Conservation (phyloP, 2,888 invertebrate genomes). For the Agrochola circellaris region DNA sequence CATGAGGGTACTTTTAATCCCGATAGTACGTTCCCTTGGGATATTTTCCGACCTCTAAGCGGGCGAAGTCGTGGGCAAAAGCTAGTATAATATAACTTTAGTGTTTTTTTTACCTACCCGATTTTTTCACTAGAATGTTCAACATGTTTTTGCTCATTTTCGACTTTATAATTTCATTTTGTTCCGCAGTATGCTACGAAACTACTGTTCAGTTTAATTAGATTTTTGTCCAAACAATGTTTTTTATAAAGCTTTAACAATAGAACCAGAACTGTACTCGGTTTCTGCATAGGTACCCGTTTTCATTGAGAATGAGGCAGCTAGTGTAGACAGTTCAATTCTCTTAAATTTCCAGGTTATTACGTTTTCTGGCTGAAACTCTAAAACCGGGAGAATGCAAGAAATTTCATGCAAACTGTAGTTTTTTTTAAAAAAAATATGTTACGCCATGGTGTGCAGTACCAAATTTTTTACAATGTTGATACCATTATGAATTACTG, state of each 20-base stretch:
- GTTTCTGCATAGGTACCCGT: neutral
- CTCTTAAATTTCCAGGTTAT: constrained; percentile 6
- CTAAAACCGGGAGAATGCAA: neutral
- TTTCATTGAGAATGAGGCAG: neutral
- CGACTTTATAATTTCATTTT: neutral
- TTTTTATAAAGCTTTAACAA: neutral
- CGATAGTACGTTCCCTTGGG: too few relatives aligned
- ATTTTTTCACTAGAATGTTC: neutral
- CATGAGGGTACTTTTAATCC: too few relatives aligned
- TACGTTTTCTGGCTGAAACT: neutral
- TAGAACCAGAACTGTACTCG: neutral
- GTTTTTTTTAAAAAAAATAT: neutral
- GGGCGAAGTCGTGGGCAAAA: too few relatives aligned
- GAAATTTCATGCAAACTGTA: neutral
- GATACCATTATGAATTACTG: too few relatives aligned
- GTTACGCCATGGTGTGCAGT: neutral
- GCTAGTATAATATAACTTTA: too few relatives aligned
- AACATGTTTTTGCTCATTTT: neutral
- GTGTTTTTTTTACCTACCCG: neutral
- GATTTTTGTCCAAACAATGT: neutral
- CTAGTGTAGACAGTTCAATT: neutral
- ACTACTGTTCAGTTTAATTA: constrained; percentile 6
- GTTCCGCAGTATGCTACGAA: neutral
- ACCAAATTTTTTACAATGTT: neutral
- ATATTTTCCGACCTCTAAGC: too few relatives aligned